Evolutionary conservation across 2,888 invertebrate species (phyloP).

Genomic region (Microctonus aethiopoides): DNA sequence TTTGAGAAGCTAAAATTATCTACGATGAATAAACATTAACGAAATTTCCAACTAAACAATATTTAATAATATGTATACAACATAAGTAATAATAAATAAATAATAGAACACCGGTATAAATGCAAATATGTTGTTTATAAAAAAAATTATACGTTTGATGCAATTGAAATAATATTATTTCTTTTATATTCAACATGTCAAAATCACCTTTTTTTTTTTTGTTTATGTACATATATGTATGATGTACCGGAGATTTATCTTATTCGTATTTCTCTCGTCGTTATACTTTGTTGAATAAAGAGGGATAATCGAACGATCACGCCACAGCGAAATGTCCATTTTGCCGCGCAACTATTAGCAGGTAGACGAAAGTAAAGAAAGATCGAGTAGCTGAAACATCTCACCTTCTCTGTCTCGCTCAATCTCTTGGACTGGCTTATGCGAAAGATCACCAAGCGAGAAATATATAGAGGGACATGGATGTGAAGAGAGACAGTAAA

Average conservation of each 20-base stretch:
- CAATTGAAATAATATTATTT: too few species aligned
- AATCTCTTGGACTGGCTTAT: conserved; percentile 7
- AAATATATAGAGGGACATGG: neutral
- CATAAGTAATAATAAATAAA: too few species aligned
- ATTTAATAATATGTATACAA: neutral
- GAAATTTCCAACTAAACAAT: neutral
- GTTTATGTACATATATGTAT: neutral
- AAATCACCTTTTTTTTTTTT: too few species aligned
- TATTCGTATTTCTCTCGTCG: neutral
- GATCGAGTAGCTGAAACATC: neutral
- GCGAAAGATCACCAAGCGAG: conserved; percentile 16
- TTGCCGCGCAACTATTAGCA: conserved; percentile 46
- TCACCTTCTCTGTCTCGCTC: conserved; percentile 2
- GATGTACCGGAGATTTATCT: neutral
- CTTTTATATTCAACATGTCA: too few species aligned
- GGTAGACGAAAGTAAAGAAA: conserved; percentile 36
- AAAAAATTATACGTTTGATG: too few species aligned
- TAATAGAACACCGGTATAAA: too few species aligned
- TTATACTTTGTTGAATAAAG: conserved; percentile 20
- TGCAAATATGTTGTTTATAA: too few species aligned
- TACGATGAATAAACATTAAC: too few species aligned
- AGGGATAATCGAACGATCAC: conserved; percentile 23
- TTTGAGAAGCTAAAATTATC: too few species aligned
- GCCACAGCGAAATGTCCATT: conserved; percentile 39
- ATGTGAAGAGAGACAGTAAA: conserved; percentile 39